These are phyloP conservation scores for Callospermophilus lateralis DNA, from an alignment of 2,113 vertebrate species.

Conservation along the genomic window DNA sequence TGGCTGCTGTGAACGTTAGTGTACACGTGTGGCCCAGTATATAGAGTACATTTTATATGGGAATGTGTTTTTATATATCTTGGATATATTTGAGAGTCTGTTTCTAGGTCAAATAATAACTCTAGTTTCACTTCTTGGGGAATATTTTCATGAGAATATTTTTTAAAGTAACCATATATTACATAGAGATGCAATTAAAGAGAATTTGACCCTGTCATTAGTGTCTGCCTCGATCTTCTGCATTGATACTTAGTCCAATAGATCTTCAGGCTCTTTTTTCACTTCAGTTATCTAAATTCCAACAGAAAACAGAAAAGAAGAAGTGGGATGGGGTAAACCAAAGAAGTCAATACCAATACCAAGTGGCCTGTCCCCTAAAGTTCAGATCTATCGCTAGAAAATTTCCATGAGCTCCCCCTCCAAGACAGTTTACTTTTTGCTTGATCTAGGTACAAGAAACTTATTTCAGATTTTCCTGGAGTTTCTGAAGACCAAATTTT, in stretches of 20 bases:
- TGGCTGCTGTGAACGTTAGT: background rate
- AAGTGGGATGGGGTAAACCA: background rate
- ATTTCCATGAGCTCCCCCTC: background rate
- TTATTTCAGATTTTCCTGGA: background rate
- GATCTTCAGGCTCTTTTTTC: slow-evolving; percentile 20
- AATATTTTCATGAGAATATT: background rate
- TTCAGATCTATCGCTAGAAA: background rate
- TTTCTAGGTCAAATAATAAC: background rate
- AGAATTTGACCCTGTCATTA: background rate
- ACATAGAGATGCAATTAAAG: slow-evolving; percentile 12
- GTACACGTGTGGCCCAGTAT: too few species aligned
- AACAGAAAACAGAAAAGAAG: slow-evolving; percentile 13
- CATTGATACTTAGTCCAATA: background rate
- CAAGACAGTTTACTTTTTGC: background rate
- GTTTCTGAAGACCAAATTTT: background rate
- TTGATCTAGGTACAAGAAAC: background rate
- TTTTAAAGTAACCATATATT: background rate
- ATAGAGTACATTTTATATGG: background rate
- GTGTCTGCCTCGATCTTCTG: background rate
- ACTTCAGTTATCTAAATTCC: background rate
- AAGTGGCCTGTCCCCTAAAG: background rate
- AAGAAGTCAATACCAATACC: background rate
- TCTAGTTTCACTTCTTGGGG: background rate
- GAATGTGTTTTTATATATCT: slow-evolving; percentile 9
- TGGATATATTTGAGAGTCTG: background rate